A percentile compares a stretch with the other conserved stretches of the same genome.
These are phyloP conservation scores for Lota lota DNA, from an alignment of 2,113 vertebrate species.

Conservation along the genomic window DNA sequence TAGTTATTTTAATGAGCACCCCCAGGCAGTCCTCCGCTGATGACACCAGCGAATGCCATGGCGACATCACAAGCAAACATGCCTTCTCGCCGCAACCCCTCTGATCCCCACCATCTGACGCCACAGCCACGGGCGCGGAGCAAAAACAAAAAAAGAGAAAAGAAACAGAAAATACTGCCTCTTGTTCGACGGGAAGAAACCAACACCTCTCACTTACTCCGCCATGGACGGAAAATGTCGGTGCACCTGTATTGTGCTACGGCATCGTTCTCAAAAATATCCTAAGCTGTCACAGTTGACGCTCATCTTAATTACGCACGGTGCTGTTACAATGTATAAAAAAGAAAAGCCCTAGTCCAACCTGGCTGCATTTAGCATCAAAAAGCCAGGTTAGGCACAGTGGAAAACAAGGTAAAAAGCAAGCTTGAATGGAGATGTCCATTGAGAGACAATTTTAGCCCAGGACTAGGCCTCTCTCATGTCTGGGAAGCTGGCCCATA, in stretches of 20 bases:
- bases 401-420: neutral
- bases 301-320: too few species aligned
- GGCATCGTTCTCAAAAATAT: too few species aligned
- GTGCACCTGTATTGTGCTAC: slow-evolving; percentile 33
- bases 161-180: too few species aligned
- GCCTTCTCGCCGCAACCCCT: slow-evolving; percentile 63
- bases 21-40: slow-evolving; percentile 66
- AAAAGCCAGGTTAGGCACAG: neutral
- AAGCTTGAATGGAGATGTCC: slow-evolving; percentile 11
- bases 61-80: slow-evolving; percentile 67
- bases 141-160: neutral
- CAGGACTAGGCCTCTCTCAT: slow-evolving; percentile 48
- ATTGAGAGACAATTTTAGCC: slow-evolving; percentile 29
- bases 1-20: slow-evolving; percentile 78
- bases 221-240: slow-evolving; percentile 50
- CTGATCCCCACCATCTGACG: slow-evolving; percentile 71
- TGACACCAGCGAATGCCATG: slow-evolving; percentile 62
- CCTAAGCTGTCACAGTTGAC: too few species aligned
- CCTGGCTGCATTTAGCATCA: too few species aligned
- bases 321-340: too few species aligned
- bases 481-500: slow-evolving; percentile 63
- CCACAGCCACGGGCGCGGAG: slow-evolving; percentile 29
- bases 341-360: too few species aligned
- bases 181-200: too few species aligned
- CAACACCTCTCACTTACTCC: slow-evolving; percentile 33